Evolutionary conservation across 2,113 vertebrate species (phyloP), one percentile per base, ranked within the genome.

Genomic region (Fregetta grallaria): DNA sequence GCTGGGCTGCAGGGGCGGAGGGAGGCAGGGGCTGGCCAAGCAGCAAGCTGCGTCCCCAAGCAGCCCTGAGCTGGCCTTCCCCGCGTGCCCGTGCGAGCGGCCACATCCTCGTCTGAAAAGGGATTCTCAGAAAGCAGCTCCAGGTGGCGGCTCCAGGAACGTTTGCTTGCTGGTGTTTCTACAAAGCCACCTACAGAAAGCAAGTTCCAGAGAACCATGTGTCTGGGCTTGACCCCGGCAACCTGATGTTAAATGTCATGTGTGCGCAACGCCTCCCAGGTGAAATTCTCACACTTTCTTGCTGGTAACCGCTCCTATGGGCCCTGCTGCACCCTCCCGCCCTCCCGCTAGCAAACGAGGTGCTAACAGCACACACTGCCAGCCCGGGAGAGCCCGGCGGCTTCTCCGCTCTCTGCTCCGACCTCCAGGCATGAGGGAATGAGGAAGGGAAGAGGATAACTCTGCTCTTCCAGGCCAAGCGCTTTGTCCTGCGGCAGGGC

Each of bases 181-280:
- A 6, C 45, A 91, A 53, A 92, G 42, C 59, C 80, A 88, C 85
- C 62, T 65, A 27, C 79, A 0, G 61, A 63, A 47, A 84, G 32
- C n/a, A 5, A 70, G 45, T 56, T 52, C 30, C 62, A 70, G 50
- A 62, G 68, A 89, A 27, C 26, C 4, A 3, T 2, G 9, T 6
- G 25, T 19, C 49, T 61, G 88, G 36, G 27, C 55, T 49, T 73
- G 67, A 62, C 62, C 45, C 25, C 49, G 4, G 38, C 52, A 81
- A 50, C 70, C 88, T 20, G 45, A 8, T 9, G 52, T 18, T 68
- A 88, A 94, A 93, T 76, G 91, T 83, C 88, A 85, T 1, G 4
- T 1, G 0, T 5, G 26, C 4, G 1, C 29, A 40, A 23, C 91
- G 42, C 50, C n/a, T 45, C 20, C 61, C 0, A 0, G 30, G 34